Evolutionary conservation across 1,140 invertebrate genomes (phyloP).

Genomic region (Chironomus tepperi): DNA sequence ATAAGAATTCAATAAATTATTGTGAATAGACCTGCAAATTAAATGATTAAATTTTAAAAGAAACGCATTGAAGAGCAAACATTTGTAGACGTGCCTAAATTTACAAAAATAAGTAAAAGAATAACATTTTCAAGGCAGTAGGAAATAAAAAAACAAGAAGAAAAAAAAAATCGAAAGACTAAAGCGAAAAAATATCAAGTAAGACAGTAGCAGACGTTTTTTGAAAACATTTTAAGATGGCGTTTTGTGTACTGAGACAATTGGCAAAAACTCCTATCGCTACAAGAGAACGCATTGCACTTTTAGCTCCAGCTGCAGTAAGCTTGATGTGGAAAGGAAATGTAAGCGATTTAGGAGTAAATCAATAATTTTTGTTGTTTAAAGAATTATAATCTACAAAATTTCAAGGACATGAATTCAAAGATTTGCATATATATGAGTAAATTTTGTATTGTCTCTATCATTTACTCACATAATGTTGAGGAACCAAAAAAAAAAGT

Average conservation of each 20-base stretch:
- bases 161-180: not conserved
- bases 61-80: not conserved
- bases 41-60: not conserved
- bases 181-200: no score
- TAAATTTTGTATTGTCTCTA: no score
- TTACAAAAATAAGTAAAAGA: not conserved
- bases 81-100: not conserved
- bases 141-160: not conserved
- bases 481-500: no score
- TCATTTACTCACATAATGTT: no score
- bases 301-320: not conserved
- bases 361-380: no score
- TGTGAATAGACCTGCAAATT: not conserved
- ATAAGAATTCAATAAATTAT: no score
- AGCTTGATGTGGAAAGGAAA: not conserved
- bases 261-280: not conserved
- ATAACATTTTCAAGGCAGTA: not conserved
- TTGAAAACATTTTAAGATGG: conserved; percentile 4
- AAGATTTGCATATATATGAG: no score
- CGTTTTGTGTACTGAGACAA: conserved; percentile 9
- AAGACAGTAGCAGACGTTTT: not conserved
- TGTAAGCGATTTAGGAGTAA: not conserved
- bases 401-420: no score
- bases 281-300: not conserved
- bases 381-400: no score